Evolutionary conservation across 2,888 invertebrate genomes (phyloP), one percentile per base, ranked within the genome.

Genomic region (Ichneumon xanthorius): DNA sequence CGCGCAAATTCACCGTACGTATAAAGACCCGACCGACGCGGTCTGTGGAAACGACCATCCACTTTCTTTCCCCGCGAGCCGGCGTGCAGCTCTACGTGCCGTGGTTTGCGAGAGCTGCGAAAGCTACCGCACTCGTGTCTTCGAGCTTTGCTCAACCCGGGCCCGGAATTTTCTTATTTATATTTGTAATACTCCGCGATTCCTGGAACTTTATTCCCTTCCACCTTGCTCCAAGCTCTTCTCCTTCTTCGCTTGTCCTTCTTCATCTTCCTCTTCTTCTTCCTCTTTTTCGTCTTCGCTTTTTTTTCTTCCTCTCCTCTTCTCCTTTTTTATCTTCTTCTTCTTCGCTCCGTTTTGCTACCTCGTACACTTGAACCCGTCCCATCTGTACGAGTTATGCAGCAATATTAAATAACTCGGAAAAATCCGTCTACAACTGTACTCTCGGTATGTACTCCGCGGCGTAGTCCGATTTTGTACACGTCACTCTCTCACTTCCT

Each of bases 321-420:
- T 45, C 45, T 14, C 14, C 45, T 22, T 55, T 22, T 55, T 37
- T 9, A 11, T 55, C 45, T 48, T 48, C 40, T 45, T 16, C 50
- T 71, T 50, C 14, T 26, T 58, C 48, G 30, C 55, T 48, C 16
- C 71, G 72, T 22, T 48, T 48, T 19, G 55, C 37, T 81, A 50
- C 50, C 71, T 71, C 55, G 50, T 22, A 33, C 76, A 33, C 50
- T 71, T 77, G 37, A 40, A 71, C 53, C 33, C 26, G 63, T 58
- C 37, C 67, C 65, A 37, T 40, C 61, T 75, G 58, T 70, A 77
- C 68, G 73, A 87, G 87, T 87, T 85, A 75, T 82, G 84, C 84
- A 81, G 75, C 83, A 85, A 88, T 85, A 87, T 88, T 88, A 87
- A 86, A 87, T 87, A 87, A 86, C 87, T 87, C 85, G 71, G 80